Evolutionary conservation across 2,888 invertebrate species (phyloP).

Genomic region (Caenorhabditis zanzibari): DNA sequence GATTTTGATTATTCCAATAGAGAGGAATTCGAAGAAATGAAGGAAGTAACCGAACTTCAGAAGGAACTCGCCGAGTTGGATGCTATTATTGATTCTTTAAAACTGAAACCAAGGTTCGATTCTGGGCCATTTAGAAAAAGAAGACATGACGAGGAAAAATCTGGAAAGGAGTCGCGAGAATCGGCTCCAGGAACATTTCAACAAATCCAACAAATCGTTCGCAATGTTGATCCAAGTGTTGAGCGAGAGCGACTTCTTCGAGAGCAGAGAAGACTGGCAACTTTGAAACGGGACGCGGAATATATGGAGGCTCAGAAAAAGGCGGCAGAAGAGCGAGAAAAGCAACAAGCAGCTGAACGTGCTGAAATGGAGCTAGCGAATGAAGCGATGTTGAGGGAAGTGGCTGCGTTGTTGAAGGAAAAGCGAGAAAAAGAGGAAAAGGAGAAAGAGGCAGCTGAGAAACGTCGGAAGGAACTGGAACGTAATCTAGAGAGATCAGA

Average conservation of each 20-base stretch:
- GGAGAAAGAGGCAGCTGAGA: background rate
- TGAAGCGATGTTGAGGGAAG: too few species aligned
- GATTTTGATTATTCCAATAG: slow-evolving; percentile 30
- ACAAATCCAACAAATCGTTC: background rate
- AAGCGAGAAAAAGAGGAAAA: background rate
- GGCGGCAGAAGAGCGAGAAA: background rate
- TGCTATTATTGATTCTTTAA: background rate
- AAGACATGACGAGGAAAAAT: too few species aligned
- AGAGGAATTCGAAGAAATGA: background rate
- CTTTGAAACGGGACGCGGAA: background rate
- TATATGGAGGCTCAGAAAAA: background rate
- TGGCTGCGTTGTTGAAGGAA: too few species aligned
- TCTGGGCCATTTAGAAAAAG: background rate
- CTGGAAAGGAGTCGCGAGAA: background rate
- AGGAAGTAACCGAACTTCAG: background rate
- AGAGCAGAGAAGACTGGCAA: background rate
- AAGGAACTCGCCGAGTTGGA: background rate
- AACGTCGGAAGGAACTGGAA: background rate
- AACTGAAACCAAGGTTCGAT: background rate
- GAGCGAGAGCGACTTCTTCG: background rate
- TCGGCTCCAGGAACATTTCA: background rate
- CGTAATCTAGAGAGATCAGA: too few species aligned
- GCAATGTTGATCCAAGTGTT: background rate
- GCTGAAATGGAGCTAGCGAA: background rate
- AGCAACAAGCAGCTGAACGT: background rate